A percentile compares a stretch with the other conserved stretches of the same genome.
Conservation (phyloP, 2,888 invertebrate species). For the Allophyes oxyacanthae region DNA sequence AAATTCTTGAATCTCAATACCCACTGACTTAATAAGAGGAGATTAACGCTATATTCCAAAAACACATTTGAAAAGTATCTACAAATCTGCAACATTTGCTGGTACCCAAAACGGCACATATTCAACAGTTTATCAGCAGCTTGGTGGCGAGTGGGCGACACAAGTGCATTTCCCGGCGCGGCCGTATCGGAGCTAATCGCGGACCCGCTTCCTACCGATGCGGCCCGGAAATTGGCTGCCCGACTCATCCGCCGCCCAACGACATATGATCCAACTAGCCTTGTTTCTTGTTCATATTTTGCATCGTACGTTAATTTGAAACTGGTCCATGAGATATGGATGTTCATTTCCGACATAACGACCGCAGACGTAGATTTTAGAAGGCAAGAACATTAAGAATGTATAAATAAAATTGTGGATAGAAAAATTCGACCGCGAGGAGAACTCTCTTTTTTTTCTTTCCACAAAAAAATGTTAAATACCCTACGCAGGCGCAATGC, state of each 20-base stretch:
- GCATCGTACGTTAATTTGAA: conserved; percentile 27
- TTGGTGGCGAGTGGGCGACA: conserved; percentile 19
- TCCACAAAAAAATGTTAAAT: no score
- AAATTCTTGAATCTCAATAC: no score
- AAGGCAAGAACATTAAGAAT: no score
- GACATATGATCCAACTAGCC: conserved; percentile 52
- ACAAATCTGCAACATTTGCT: conserved; percentile 19
- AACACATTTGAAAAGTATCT: no score
- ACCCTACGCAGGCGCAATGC: no score
- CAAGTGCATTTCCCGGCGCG: conserved; percentile 55
- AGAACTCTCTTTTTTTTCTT: no score
- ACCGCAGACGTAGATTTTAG: no score
- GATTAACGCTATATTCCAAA: no score
- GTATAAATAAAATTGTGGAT: no score
- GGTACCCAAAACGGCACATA: conserved; percentile 23
- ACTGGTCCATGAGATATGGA: conserved; percentile 16
- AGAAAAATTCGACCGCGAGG: no score
- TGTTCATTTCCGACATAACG: conserved; percentile 26
- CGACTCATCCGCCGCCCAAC: conserved; percentile 60
- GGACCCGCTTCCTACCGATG: conserved; percentile 64
- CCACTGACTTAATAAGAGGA: no score
- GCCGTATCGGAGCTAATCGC: conserved; percentile 54
- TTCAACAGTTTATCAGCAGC: conserved; percentile 47
- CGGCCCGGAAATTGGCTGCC: conserved; percentile 72
- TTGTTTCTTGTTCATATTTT: conserved; percentile 58